Evolutionary conservation across 2,888 invertebrate genomes (phyloP).

Genomic region (Metacarcinus magister): DNA sequence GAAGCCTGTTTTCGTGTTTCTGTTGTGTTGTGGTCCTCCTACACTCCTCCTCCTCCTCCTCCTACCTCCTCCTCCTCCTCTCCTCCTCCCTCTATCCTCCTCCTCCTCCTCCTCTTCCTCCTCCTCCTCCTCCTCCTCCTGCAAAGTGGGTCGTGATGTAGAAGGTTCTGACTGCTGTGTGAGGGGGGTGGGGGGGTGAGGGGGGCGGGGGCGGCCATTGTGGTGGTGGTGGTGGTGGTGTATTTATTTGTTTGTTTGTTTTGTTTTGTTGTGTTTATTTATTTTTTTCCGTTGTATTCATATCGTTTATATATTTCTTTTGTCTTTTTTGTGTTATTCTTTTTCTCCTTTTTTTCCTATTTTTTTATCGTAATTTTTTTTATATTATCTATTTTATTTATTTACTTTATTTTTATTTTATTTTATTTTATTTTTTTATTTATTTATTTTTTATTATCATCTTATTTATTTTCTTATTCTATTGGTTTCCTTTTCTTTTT

Average conservation of each 20-base stretch:
- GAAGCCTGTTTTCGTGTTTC: background rate
- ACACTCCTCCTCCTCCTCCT: background rate
- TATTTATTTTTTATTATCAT: background rate
- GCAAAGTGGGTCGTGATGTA: constrained; percentile 5
- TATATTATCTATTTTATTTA: background rate
- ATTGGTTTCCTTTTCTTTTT: background rate
- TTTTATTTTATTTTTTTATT: background rate
- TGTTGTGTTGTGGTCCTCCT: background rate
- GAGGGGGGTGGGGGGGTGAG: background rate
- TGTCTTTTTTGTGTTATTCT: background rate
- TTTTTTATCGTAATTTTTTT: background rate
- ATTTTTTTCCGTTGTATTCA: background rate
- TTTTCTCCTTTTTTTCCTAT: background rate
- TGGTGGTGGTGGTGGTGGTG: constrained; percentile 20
- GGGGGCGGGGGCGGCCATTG: background rate
- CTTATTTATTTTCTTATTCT: background rate
- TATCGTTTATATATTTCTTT: background rate
- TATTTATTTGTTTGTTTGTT: background rate
- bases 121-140: constrained; percentile 43
- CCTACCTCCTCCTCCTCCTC: background rate
- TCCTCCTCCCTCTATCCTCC: background rate
- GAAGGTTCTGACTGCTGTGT: background rate
- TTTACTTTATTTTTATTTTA: background rate
- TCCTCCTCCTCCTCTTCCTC: constrained; percentile 40
- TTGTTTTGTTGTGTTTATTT: background rate